phyloP scores from a whole-genome alignment of 2,888 invertebrate genomes.

The Caenorhabditis becei region DNA sequence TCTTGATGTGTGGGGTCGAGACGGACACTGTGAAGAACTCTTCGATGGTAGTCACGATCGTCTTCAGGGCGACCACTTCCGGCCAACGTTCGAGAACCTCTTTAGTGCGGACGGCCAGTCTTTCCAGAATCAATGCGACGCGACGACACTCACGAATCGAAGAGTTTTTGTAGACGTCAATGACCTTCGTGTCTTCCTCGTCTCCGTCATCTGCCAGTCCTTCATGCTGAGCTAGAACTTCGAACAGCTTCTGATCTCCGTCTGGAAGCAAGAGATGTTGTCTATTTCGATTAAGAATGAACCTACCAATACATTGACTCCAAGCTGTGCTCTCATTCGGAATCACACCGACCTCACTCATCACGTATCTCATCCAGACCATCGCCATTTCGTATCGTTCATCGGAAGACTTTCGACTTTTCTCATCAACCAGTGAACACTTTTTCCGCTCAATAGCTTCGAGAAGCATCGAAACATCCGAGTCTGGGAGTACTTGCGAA shows the following conservation, averaged over 20 bases:
- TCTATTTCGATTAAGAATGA: neutral
- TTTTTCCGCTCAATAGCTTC: constrained; percentile 55
- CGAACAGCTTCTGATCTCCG: constrained; percentile 56
- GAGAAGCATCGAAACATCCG: constrained; percentile 61
- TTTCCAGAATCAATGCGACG: constrained; percentile 62
- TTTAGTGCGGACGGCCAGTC: constrained; percentile 48
- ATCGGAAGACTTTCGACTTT: constrained; percentile 28
- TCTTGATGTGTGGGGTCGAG: constrained; percentile 90
- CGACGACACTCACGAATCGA: constrained; percentile 62
- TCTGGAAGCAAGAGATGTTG: constrained; percentile 18
- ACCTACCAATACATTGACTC: constrained; percentile 44
- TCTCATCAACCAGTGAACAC: constrained; percentile 43
- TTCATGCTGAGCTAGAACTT: constrained; percentile 37
- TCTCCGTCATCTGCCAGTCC: constrained; percentile 42
- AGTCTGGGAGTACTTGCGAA: constrained; percentile 53
- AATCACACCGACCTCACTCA: constrained; percentile 55
- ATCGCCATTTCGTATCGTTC: constrained; percentile 62
- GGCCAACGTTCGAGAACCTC: constrained; percentile 71
- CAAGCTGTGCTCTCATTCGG: constrained; percentile 22
- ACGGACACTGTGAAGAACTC: constrained; percentile 67
- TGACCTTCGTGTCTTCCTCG: constrained; percentile 24
- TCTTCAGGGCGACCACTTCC: constrained; percentile 72
- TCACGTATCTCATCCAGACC: constrained; percentile 67
- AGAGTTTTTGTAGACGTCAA: constrained; percentile 62
- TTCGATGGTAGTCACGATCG: constrained; percentile 67